These are phyloP conservation scores for Stegastes partitus DNA, from an alignment of 2,113 vertebrate genomes.

Conservation along the genomic window DNA sequence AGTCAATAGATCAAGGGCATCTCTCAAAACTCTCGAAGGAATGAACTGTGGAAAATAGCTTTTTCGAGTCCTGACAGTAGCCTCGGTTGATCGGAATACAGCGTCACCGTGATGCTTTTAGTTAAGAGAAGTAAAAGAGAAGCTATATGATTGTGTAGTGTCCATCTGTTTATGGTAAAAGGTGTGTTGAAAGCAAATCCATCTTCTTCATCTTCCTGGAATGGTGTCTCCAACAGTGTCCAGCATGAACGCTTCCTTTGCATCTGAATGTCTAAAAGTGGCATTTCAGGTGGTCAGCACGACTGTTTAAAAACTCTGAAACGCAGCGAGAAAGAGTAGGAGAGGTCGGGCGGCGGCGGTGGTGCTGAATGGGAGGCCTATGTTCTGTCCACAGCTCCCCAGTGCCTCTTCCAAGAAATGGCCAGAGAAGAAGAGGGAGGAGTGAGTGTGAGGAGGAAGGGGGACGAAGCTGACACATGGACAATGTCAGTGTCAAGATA, in stretches of 20 bases:
- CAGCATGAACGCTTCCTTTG: neutral
- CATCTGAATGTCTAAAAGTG: neutral
- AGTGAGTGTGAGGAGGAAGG: slow-evolving; percentile 23
- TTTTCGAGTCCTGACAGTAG: too few species aligned
- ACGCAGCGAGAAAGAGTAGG: slow-evolving; percentile 7
- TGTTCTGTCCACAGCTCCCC: slow-evolving; percentile 36
- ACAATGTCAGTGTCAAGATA: slow-evolving; percentile 68
- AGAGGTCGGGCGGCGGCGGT: neutral
- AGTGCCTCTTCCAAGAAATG: slow-evolving; percentile 70
- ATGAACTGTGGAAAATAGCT: too few species aligned
- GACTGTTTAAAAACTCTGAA: neutral
- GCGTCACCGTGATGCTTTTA: too few species aligned
- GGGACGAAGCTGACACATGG: slow-evolving; percentile 53
- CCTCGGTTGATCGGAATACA: too few species aligned
- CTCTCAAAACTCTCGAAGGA: too few species aligned
- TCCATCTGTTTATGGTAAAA: too few species aligned
- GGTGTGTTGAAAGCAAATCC: too few species aligned
- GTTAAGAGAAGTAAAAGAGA: too few species aligned
- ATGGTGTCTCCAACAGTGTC: too few species aligned
- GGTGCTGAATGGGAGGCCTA: slow-evolving; percentile 33
- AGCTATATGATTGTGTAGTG: too few species aligned
- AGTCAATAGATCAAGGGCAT: too few species aligned
- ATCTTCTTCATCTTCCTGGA: too few species aligned
- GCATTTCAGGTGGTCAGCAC: neutral
- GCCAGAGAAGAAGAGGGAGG: slow-evolving; percentile 21